Evolutionary conservation across 2,113 vertebrate species (phyloP).

Genomic region (Periophthalmus modestus): DNA sequence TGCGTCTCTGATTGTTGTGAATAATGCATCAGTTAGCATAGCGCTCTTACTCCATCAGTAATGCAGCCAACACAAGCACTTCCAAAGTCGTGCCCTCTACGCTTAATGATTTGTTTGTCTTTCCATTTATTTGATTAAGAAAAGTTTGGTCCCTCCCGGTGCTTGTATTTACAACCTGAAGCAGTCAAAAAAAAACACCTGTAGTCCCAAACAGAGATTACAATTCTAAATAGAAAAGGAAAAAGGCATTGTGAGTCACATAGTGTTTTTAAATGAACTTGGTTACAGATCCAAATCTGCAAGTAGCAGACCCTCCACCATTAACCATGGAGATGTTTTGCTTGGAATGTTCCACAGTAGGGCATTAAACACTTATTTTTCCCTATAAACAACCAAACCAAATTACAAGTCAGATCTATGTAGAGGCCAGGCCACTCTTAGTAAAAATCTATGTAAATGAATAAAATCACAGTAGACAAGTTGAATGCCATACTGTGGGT

Average conservation of each 20-base stretch:
- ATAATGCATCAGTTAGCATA: conserved; percentile 24
- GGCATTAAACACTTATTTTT: too few relatives aligned
- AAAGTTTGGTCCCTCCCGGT: background rate
- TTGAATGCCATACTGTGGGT: too few relatives aligned
- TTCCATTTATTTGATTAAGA: conserved; percentile 35
- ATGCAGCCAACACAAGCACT: conserved; percentile 25
- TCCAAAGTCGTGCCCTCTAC: conserved; percentile 37
- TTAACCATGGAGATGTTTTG: too few relatives aligned
- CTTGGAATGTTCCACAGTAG: too few relatives aligned
- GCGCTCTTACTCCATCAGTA: conserved; percentile 18
- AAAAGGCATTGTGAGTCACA: background rate
- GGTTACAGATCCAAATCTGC: too few relatives aligned
- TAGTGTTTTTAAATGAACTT: background rate
- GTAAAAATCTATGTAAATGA: too few relatives aligned
- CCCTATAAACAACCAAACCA: too few relatives aligned
- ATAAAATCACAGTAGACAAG: too few relatives aligned
- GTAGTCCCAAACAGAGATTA: background rate
- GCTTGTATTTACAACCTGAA: background rate
- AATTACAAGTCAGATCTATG: too few relatives aligned
- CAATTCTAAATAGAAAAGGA: background rate
- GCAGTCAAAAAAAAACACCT: background rate
- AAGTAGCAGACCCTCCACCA: too few relatives aligned
- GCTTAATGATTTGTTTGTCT: conserved; percentile 30
- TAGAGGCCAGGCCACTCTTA: too few relatives aligned
- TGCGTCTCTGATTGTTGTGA: conserved; percentile 11